A percentile compares a stretch with the other conserved stretches of the same genome.
Evolutionary conservation across 2,113 vertebrate genomes (phyloP).

Genomic region (Aramus guarauna): DNA sequence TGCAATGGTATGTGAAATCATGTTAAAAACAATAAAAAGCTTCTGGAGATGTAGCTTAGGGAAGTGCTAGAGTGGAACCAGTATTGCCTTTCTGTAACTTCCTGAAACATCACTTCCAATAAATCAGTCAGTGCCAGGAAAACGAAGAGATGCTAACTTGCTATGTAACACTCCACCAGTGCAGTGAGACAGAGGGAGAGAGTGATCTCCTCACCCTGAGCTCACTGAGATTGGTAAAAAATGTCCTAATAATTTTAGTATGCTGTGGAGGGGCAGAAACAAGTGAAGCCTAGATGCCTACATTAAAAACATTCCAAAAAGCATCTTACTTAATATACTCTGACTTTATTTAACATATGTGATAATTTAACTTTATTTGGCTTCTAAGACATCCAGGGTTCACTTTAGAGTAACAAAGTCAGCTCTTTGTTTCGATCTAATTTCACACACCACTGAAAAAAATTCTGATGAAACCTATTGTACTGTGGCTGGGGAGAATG

Average conservation of each 20-base stretch:
- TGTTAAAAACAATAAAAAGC: not conserved
- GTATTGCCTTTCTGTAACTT: not conserved
- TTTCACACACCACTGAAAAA: slow-evolving; percentile 40
- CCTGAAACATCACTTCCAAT: not conserved
- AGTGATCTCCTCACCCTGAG: not conserved
- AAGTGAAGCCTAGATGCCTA: not conserved
- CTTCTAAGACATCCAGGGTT: not conserved
- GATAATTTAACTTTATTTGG: not conserved
- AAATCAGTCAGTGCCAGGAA: not conserved
- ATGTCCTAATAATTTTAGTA: not conserved
- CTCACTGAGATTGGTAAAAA: not conserved
- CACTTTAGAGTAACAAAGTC: not conserved
- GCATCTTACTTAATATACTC: not conserved
- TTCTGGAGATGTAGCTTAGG: not conserved
- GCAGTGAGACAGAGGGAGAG: not conserved
- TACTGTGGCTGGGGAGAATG: not conserved
- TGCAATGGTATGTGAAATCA: not conserved
- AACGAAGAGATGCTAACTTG: not conserved
- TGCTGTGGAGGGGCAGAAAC: not conserved
- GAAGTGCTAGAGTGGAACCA: not conserved
- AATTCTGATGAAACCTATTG: not conserved
- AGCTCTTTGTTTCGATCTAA: slow-evolving; percentile 13
- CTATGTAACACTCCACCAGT: accelerated
- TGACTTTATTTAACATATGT: not conserved
- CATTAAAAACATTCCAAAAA: not conserved